These are phyloP conservation scores for Drosophila sproati DNA, from an alignment of 1,140 invertebrate species.

Conservation along the genomic window DNA sequence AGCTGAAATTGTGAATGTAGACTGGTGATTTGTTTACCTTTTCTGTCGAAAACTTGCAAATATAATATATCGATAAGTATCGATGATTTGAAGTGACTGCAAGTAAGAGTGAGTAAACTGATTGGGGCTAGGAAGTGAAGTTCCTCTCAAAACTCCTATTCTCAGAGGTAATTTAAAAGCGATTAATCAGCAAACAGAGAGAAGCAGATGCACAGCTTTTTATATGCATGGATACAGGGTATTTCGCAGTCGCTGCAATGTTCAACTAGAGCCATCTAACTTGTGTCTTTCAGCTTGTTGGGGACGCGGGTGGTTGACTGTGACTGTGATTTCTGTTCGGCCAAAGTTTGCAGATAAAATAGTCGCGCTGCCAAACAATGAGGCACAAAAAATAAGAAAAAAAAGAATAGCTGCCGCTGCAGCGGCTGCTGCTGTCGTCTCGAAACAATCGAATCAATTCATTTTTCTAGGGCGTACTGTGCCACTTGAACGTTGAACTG, in stretches of 20 bases:
- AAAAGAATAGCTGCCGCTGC: slow-evolving; percentile 2
- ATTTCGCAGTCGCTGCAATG: background rate
- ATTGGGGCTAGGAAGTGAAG: no score
- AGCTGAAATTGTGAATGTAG: no score
- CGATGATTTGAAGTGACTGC: no score
- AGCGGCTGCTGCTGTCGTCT: slow-evolving; percentile 10
- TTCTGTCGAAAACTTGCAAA: no score
- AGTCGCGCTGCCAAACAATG: slow-evolving; percentile 44
- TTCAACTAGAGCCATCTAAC: background rate
- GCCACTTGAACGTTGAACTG: slow-evolving; percentile 85
- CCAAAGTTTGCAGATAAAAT: slow-evolving; percentile 62
- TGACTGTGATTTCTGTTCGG: slow-evolving; percentile 60
- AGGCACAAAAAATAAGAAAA: slow-evolving; percentile 35
- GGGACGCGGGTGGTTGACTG: slow-evolving; percentile 54
- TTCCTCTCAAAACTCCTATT: no score
- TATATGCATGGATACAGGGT: background rate
- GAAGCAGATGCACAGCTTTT: background rate
- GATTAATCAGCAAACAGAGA: no score
- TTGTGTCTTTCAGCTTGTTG: slow-evolving; percentile 18
- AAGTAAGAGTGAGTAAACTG: no score
- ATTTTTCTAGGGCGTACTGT: slow-evolving; percentile 83
- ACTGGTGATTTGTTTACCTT: no score
- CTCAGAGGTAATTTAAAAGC: no score
- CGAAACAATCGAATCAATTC: slow-evolving; percentile 84
- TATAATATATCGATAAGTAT: no score